Evolutionary conservation across 2,888 invertebrate species (phyloP), one percentile per base, ranked within the genome.

Genomic region (Apomyelois bistriatella): DNA sequence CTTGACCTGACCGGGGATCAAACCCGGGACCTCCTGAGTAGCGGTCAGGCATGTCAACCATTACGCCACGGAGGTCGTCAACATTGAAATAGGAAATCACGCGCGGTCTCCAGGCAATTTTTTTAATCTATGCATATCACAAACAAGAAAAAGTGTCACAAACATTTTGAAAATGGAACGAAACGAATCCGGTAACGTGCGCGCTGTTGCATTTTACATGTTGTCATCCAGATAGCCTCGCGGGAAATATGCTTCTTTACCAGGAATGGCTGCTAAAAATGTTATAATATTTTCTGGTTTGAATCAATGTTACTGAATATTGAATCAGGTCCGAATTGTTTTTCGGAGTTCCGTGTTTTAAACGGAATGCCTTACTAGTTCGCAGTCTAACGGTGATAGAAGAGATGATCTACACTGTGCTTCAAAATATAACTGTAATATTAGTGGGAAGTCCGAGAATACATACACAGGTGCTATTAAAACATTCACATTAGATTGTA

Each of bases 201-300:
- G 32, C 12, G 46, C 35, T 12, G 10, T 13, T 46, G 46, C 46
- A 46, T 46, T 46, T 46, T 46, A 46, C 46, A 46, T 46, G 46
- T 16, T 32, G 46, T 46, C 46, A 46, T 46, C 32, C 28, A 46
- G 46, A 46, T 43, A 12, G 46, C 15, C 46, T 5, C 46, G 4
- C 46, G 46, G 46, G 46, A 46, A 32, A 30, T 46, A 32, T 32
- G 32, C 32, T 46, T 46, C 32, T 32, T 32, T 15, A 15, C 32
- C 46, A 15, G 46, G 12, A 3, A 13, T 32, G 32, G 5, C 46
- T 9, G 46, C 46, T 46, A 12, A 15, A 46, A 46, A 15, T 46
- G 16, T 46, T 13, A 15, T n/a, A 13, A 32, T 12, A 13, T 46
- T 43, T 43, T n/a, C 22, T 16, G 28, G 22, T 28, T 43, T 12